Evolutionary conservation across 1,140 invertebrate species (phyloP).

Genomic region (Hylaeus anthracinus): DNA sequence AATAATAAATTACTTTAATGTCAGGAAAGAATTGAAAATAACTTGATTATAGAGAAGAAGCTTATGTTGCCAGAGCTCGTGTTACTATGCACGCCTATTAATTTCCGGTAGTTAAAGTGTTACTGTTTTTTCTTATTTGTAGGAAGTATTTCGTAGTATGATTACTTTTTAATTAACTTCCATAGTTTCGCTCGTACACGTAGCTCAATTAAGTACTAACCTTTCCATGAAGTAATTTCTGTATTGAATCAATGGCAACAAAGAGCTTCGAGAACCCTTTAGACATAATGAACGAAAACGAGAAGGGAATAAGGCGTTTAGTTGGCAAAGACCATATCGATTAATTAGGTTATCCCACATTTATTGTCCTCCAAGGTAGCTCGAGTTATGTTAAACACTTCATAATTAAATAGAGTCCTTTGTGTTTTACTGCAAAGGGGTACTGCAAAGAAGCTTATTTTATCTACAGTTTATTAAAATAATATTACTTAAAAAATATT

Average conservation of each 20-base stretch:
- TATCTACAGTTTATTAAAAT: no score
- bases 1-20: no score
- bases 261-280: conserved; percentile 10
- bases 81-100: not conserved
- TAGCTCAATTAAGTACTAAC: conserved; percentile 11
- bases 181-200: not conserved
- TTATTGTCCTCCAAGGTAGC: not conserved
- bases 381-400: not conserved
- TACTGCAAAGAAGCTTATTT: no score
- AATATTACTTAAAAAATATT: no score
- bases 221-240: conserved; percentile 6
- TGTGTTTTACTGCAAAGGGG: not conserved
- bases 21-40: no score
- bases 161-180: not conserved
- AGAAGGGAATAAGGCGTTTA: conserved; percentile 1
- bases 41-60: no score
- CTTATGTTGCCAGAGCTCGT: no score
- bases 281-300: conserved; percentile 10
- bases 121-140: not conserved
- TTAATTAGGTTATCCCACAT: conserved; percentile 9
- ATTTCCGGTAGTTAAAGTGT: not conserved
- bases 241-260: conserved; percentile 15
- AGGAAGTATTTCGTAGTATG: not conserved
- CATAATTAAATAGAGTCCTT: not conserved
- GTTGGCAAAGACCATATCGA: not conserved